Conservation (phyloP, 2,113 vertebrate species). For the Sterrhoptilus dennistouni region DNA sequence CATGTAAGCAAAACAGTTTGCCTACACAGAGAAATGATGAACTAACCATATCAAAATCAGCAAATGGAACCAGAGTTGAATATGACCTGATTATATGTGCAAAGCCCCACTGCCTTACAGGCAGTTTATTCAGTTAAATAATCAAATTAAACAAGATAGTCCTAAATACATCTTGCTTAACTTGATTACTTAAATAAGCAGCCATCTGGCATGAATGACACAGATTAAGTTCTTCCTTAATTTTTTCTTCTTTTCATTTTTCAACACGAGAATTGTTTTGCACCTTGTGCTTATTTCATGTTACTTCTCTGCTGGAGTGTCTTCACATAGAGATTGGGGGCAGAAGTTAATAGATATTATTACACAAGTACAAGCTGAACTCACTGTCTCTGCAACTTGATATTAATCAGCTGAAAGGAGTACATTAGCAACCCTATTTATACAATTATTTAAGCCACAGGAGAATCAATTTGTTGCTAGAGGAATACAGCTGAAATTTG, state of each 20-base stretch:
- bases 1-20: slow-evolving; percentile 2
- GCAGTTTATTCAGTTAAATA: slow-evolving; percentile 44
- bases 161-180: slow-evolving; percentile 28
- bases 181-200: slow-evolving; percentile 38
- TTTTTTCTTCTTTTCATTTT: slow-evolving; percentile 3
- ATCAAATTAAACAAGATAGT: slow-evolving; percentile 32
- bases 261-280: neutral
- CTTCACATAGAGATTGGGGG: neutral
- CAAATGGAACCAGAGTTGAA: neutral
- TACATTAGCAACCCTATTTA: slow-evolving; percentile 4
- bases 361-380: neutral
- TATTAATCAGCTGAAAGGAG: neutral
- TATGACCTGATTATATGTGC: neutral
- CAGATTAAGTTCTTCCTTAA: neutral
- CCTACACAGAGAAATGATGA: neutral
- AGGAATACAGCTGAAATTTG: neutral
- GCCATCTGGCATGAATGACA: slow-evolving; percentile 14
- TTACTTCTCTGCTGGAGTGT: neutral
- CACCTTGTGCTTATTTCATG: neutral
- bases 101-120: neutral
- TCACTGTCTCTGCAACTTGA: neutral
- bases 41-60: neutral
- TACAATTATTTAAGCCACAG: slow-evolving; percentile 2
- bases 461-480: neutral
- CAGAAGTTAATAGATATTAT: slow-evolving; percentile 35